Conservation (phyloP, 2,113 vertebrate species). For the Gasterosteus aculeatus region DNA sequence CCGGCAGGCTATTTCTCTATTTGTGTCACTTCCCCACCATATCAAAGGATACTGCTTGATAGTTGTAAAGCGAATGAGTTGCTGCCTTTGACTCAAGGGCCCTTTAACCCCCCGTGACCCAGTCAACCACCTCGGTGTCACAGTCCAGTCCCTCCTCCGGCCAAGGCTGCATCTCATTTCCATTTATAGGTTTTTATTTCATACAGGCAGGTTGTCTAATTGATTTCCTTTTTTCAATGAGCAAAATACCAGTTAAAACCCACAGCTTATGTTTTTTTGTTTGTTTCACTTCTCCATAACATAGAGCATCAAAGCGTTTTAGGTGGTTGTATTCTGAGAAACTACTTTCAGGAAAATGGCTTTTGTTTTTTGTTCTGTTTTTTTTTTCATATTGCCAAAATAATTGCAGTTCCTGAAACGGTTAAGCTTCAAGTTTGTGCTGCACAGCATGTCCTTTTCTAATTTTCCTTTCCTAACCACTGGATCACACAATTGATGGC, state of each 20-base stretch:
- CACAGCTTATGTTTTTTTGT: background rate
- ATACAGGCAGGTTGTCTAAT: constrained; percentile 1
- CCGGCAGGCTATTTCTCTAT: constrained; percentile 58
- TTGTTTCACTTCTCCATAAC: background rate
- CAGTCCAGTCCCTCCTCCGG: constrained; percentile 22
- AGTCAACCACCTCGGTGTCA: constrained; percentile 47
- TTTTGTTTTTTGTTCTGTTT: constrained; percentile 3
- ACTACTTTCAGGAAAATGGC: background rate
- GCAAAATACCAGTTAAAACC: constrained; percentile 14
- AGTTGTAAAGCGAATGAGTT: constrained; percentile 49
- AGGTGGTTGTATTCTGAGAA: background rate
- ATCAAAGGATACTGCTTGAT: constrained; percentile 44
- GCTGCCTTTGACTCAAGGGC: constrained; percentile 12
- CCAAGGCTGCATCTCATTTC: background rate
- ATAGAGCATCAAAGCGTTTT: background rate
- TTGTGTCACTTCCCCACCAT: constrained; percentile 42
- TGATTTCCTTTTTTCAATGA: background rate
- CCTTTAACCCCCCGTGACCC: constrained; percentile 18
- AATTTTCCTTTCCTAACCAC: constrained; percentile 7
- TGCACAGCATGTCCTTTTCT: constrained; percentile 11
- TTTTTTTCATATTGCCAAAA: background rate
- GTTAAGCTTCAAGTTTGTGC: constrained; percentile 14
- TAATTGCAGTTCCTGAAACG: background rate
- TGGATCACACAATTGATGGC: constrained; percentile 40
- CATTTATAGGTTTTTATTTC: constrained; percentile 2